A percentile compares a stretch with the other conserved stretches of the same genome.
phyloP scores from a whole-genome alignment of 2,113 vertebrate species.

The Corythoichthys haematopterus region DNA sequence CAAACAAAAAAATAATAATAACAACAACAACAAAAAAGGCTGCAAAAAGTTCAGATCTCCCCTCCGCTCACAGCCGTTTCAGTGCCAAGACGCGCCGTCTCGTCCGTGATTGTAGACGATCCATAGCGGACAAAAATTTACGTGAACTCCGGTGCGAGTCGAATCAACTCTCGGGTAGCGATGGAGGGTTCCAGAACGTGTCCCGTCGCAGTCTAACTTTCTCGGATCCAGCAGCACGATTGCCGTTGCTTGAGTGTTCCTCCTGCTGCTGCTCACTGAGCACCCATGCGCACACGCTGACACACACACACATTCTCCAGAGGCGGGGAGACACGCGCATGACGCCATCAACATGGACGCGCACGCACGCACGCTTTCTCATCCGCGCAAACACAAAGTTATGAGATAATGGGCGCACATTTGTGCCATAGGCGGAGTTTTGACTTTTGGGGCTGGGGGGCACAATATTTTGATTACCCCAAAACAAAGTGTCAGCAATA shows the following conservation, averaged over 20 bases:
- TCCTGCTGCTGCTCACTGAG: slow-evolving; percentile 55
- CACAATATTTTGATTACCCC: no score
- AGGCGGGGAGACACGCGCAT: slow-evolving; percentile 40
- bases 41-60: slow-evolving; percentile 2
- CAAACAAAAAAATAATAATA: neutral
- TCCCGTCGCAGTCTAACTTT: slow-evolving; percentile 5
- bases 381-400: slow-evolving; percentile 12
- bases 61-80: slow-evolving; percentile 45
- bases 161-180: neutral
- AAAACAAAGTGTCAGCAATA: no score
- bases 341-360: slow-evolving; percentile 20
- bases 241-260: slow-evolving; percentile 37
- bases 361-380: slow-evolving; percentile 5
- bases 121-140: slow-evolving; percentile 41
- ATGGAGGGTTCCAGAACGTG: neutral
- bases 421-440: neutral
- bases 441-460: no score
- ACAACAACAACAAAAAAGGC: neutral
- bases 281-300: neutral
- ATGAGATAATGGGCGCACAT: slow-evolving; percentile 1
- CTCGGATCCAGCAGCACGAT: slow-evolving; percentile 29
- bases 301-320: slow-evolving; percentile 13
- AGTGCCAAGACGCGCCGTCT: slow-evolving; percentile 29
- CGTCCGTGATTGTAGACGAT: slow-evolving; percentile 38
- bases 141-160: neutral